Evolutionary conservation across 2,888 invertebrate species (phyloP), one percentile per base, ranked within the genome.

Genomic region (Lymantria monacha): DNA sequence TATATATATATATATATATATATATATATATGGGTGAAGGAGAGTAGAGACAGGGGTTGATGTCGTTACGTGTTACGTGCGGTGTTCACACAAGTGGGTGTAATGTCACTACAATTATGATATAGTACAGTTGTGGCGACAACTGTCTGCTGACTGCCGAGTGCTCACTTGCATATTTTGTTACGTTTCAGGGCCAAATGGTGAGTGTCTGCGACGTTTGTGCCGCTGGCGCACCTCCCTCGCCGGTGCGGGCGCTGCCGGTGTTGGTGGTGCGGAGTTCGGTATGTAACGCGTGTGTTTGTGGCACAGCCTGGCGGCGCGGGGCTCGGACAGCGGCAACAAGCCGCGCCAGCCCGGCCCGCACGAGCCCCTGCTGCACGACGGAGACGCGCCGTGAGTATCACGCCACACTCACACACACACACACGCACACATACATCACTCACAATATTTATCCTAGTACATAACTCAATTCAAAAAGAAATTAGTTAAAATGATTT

Each of bases 311-410:
- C 92, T 94, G 89, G 94, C 95, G 85, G 93, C 94, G 79, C 94
- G 93, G 82, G 94, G 93, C 69, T 94, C 94, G 72, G 94, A 95
- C 82, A 93, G 93, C 85, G 94, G 93, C 79, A 94, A 93, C 89
- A 94, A 94, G 85, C 81, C 82, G 65, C 78, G 78, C 57, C 94
- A 94, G 84, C 92, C 93, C 63, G 93, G 93, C 70, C 93, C 93
- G 75, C 91, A 93, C 69, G 95, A 95, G 87, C 85, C 92, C 70
- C 92, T 94, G 79, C 92, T 94, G 76, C 92, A 93, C 77, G 95
- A 95, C 80, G 93, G 93, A 62, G 94, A 94, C 74, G 93, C 94
- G 80, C 94, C 94, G 96, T 96, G 90, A 95, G 95, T 94, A 59
- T 36, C 22, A 5, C 22, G 5, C n/a, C 22, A 9, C n/a, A 7